Evolutionary conservation across 2,888 invertebrate species (phyloP), one percentile per base, ranked within the genome.

Genomic region (Drosophila seclusa): DNA sequence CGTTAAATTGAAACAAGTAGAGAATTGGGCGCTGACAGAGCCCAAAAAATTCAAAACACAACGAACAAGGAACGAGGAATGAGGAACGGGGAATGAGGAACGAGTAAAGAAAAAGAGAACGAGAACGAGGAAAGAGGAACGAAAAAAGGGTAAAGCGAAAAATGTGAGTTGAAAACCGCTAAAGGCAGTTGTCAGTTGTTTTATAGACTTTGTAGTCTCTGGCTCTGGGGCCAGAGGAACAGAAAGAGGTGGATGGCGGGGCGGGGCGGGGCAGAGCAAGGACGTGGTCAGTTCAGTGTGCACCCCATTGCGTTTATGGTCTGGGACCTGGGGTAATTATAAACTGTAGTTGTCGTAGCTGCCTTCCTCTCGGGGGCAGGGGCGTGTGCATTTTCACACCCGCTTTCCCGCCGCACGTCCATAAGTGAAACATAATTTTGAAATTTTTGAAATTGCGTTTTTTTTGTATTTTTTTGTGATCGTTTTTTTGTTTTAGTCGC

Each of bases 311-410:
- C 65, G 79, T 81, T 75, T 76, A 67, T 69, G 54, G 55, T 67
- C 65, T 73, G 74, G 58, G 81, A 72, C 73, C 54, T 54, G 67
- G 69, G 75, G 78, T 90, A 90, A 87, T 90, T 87, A 84, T 78
- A 70, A 75, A 80, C 59, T 80, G 68, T 80, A 68, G 76, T 76
- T 71, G 66, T 64, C 61, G 68, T 65, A 62, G 65, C 54, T 40
- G 54, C 13, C 63, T 58, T 49, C 36, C 59, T 8, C 21, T 54
- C 27, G 21, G 60, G 80, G 63, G 73, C 66, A 38, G 62, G 73
- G 85, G 90, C 89, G 85, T 86, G 87, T 87, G 89, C 90, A 87
- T 86, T 86, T 86, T 86, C 90, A 86, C 85, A 86, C 85, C 87
- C 84, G 81, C 87, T 83, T 82, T 71, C 78, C 83, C 87, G 70